Conservation (phyloP, 2,113 vertebrate species). For the Desmodus rotundus region DNA sequence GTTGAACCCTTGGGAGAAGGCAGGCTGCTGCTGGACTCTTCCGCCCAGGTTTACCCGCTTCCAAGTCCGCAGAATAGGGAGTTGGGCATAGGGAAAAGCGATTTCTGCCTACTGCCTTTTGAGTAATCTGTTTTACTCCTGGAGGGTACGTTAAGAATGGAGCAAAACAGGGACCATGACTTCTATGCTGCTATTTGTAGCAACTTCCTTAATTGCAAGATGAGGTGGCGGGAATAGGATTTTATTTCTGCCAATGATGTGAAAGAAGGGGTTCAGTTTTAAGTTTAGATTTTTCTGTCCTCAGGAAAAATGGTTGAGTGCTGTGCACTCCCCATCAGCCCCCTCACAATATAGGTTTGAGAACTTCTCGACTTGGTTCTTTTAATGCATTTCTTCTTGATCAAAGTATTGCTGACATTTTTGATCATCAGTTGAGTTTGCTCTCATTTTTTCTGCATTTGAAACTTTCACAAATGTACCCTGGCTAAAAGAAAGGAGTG, state of each 20-base stretch:
- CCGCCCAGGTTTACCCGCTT: neutral
- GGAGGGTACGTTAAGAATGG: neutral
- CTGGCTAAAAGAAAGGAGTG: neutral
- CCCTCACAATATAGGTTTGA: neutral
- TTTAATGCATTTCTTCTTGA: neutral
- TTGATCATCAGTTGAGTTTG: neutral
- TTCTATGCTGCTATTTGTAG: constrained; percentile 28
- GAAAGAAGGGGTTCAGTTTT: constrained; percentile 16
- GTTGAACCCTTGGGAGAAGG: neutral
- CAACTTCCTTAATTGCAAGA: constrained; percentile 55
- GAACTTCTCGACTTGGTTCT: constrained; percentile 31
- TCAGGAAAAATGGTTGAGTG: neutral
- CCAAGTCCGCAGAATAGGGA: neutral
- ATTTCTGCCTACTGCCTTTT: constrained; percentile 20
- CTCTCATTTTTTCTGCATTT: constrained; percentile 10
- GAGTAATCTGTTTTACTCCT: constrained; percentile 55
- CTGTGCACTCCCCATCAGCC: neutral
- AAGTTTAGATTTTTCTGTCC: constrained; percentile 3
- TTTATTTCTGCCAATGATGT: constrained; percentile 44
- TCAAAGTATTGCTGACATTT: neutral
- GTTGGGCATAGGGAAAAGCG: neutral
- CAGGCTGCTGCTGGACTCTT: neutral
- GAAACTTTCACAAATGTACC: constrained; percentile 45
- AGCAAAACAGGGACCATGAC: constrained; percentile 14
- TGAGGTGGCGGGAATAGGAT: constrained; percentile 52